Conservation (phyloP, 2,888 invertebrate genomes). For the Apodemia duryi region DNA sequence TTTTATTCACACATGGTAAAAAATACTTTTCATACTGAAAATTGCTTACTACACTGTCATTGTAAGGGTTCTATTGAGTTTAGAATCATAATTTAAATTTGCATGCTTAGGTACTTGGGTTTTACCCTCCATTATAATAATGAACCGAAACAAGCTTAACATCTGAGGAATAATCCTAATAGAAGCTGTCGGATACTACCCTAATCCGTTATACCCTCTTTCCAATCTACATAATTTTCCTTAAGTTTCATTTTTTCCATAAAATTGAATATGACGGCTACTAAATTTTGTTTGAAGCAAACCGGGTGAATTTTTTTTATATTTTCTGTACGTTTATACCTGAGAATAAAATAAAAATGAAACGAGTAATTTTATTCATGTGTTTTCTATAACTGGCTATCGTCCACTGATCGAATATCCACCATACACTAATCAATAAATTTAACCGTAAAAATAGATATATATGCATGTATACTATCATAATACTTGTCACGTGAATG, state of each 20-base stretch:
- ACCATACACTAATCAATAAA: too few species aligned
- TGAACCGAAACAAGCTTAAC: conserved; percentile 20
- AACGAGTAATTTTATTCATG: too few species aligned
- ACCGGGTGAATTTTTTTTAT: conserved; percentile 7
- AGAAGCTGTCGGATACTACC: conserved; percentile 22
- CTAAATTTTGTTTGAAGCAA: conserved; percentile 9
- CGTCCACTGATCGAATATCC: too few species aligned
- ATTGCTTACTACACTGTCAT: neutral
- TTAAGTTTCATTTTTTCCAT: conserved; percentile 30
- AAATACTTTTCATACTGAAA: neutral
- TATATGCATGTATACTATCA: too few species aligned
- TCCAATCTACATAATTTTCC: conserved; percentile 30
- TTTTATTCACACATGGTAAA: too few species aligned
- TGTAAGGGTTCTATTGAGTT: conserved; percentile 15
- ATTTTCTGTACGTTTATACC: neutral
- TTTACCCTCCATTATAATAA: conserved; percentile 23
- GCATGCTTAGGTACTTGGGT: conserved; percentile 14
- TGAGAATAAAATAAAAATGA: too few species aligned
- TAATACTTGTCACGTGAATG: too few species aligned
- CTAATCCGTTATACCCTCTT: conserved; percentile 29
- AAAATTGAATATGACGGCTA: conserved; percentile 32
- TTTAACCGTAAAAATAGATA: too few species aligned
- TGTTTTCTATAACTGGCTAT: too few species aligned
- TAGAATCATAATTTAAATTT: conserved; percentile 18
- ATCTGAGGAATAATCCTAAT: conserved; percentile 25